Percentiles rank a stretch among this genome's conserved stretches.
Conservation (phyloP, 2,113 vertebrate species). For the Mesembrinibis cayennensis region DNA sequence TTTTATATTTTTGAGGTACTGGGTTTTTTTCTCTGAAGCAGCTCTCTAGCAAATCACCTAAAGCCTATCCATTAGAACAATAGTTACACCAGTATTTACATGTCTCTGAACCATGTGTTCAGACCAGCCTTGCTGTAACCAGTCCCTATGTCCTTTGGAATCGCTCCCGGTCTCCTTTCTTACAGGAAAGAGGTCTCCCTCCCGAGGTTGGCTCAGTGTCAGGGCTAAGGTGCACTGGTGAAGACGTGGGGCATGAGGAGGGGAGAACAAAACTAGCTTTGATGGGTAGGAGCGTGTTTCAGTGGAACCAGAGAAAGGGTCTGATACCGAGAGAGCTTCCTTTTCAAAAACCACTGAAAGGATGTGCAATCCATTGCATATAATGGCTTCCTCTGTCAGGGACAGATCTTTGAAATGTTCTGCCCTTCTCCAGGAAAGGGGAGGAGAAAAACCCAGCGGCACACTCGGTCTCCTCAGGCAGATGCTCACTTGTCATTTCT, state of each 20-base stretch:
- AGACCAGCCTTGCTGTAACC: slow-evolving; percentile 11
- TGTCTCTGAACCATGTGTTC: background rate
- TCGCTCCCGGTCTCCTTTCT: slow-evolving; percentile 32
- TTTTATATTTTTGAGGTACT: slow-evolving; percentile 77
- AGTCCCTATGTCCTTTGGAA: slow-evolving; percentile 43
- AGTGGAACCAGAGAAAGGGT: background rate
- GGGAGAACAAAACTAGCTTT: background rate
- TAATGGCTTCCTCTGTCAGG: background rate
- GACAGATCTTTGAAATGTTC: background rate
- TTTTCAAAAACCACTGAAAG: background rate
- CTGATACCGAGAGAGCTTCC: background rate
- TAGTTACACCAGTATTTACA: slow-evolving; percentile 42
- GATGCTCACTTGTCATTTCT: background rate
- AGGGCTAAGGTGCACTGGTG: slow-evolving; percentile 70
- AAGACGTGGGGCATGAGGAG: background rate
- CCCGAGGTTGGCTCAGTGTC: slow-evolving; percentile 74
- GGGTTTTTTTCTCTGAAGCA: slow-evolving; percentile 56
- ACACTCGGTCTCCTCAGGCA: background rate
- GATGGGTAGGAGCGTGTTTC: background rate
- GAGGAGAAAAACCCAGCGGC: background rate
- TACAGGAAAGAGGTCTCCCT: slow-evolving; percentile 3
- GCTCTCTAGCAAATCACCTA: slow-evolving; percentile 63
- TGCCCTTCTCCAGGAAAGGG: slow-evolving; percentile 7
- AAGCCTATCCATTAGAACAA: slow-evolving; percentile 54
- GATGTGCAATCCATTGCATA: background rate